These are phyloP conservation scores for Apodemus agrarius DNA, from an alignment of 2,797 vertebrate species.

Conservation along the genomic window DNA sequence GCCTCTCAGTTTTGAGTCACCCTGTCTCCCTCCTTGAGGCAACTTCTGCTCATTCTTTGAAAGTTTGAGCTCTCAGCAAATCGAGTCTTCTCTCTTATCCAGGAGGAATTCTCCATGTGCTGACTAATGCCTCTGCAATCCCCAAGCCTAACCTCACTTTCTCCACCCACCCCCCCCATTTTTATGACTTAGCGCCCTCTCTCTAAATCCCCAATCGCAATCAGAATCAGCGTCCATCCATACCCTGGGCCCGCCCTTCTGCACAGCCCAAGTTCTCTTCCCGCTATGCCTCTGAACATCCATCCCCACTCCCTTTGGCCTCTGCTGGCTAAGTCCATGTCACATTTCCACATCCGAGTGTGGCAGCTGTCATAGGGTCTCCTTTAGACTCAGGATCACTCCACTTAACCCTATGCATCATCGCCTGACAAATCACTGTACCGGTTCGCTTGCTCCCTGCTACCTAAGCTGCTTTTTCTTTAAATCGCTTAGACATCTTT, in stretches of 20 bases:
- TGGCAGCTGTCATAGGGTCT: neutral
- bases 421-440: neutral
- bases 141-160: neutral
- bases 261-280: neutral
- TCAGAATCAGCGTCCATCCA: neutral
- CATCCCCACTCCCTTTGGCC: neutral
- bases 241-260: neutral
- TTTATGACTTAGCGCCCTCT: neutral
- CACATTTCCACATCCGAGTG: neutral
- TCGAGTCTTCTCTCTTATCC: neutral
- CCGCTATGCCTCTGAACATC: neutral
- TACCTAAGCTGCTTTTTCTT: neutral
- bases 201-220: neutral
- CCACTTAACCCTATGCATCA: neutral
- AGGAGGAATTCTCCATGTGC: neutral
- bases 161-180: neutral
- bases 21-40: neutral
- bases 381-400: neutral
- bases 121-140: neutral
- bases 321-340: neutral
- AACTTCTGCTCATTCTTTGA: neutral
- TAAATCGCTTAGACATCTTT: neutral
- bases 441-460: neutral
- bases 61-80: neutral
- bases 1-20: neutral